These are phyloP conservation scores for Hybos culiciformis DNA, from an alignment of 2,888 invertebrate species.

Conservation along the genomic window DNA sequence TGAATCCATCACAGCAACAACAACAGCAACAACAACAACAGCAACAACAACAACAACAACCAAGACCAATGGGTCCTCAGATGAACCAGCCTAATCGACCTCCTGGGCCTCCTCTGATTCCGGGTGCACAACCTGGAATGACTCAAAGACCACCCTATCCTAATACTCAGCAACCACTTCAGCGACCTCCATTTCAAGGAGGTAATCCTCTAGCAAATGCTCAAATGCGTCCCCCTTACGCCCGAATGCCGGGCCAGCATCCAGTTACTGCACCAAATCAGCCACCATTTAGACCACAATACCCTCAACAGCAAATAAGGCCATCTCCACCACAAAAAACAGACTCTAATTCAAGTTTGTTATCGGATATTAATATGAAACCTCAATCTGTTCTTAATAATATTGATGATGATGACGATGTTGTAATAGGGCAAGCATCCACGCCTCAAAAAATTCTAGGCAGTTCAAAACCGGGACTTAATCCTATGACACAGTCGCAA, in stretches of 20 bases:
- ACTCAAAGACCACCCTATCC: slow-evolving; percentile 11
- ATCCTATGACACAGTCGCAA: slow-evolving; percentile 14
- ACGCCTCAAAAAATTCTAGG: slow-evolving; percentile 22
- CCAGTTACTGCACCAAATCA: slow-evolving; percentile 17
- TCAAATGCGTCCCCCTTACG: slow-evolving; percentile 23
- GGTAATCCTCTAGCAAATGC: slow-evolving; percentile 13
- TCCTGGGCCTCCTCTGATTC: slow-evolving; percentile 12
- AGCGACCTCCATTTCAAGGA: neutral
- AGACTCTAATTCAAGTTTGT: slow-evolving; percentile 1
- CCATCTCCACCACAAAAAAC: slow-evolving; percentile 11
- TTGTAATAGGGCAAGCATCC: slow-evolving; percentile 31
- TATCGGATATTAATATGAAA: neutral
- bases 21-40: slow-evolving; percentile 26
- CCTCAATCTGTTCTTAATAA: slow-evolving; percentile 10
- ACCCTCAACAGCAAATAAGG: slow-evolving; percentile 19
- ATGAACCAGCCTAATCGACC: slow-evolving; percentile 21
- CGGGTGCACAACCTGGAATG: slow-evolving; percentile 2
- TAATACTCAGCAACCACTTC: slow-evolving; percentile 10
- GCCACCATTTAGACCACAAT: slow-evolving; percentile 19
- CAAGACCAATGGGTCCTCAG: slow-evolving; percentile 17
- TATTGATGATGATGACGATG: slow-evolving; percentile 34
- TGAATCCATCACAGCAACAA: slow-evolving; percentile 15
- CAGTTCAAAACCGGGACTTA: slow-evolving; percentile 15
- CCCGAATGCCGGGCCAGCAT: slow-evolving; percentile 27
- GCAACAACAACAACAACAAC: slow-evolving; percentile 26